These are phyloP conservation scores for Poeciliopsis turrubarensis DNA, from an alignment of 2,113 vertebrate species.

Conservation along the genomic window DNA sequence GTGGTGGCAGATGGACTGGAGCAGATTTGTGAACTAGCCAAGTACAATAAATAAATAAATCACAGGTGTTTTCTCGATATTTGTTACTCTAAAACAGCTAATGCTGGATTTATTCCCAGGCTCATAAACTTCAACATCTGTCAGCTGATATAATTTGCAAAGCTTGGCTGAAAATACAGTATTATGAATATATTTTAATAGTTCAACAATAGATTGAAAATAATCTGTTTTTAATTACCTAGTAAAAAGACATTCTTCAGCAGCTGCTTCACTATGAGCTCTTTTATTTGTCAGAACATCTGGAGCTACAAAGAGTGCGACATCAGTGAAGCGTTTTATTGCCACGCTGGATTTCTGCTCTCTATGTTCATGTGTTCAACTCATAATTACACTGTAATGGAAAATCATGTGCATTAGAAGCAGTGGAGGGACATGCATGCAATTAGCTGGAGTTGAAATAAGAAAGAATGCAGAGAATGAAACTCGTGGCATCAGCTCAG, in stretches of 20 bases:
- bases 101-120: too few relatives aligned
- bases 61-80: too few relatives aligned
- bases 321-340: neutral
- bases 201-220: neutral
- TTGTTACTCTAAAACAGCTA: too few relatives aligned
- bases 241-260: too few relatives aligned
- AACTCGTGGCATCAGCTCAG: slow-evolving; percentile 20
- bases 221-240: too few relatives aligned
- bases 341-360: neutral
- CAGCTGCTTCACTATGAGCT: too few relatives aligned
- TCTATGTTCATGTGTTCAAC: neutral
- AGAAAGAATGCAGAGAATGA: neutral
- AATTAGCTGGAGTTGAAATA: neutral
- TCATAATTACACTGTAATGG: neutral
- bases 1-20: too few relatives aligned
- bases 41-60: neutral
- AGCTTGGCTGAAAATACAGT: neutral
- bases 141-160: too few relatives aligned
- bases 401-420: neutral
- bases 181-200: neutral
- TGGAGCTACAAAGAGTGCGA: too few relatives aligned
- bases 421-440: neutral
- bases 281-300: too few relatives aligned
- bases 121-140: too few relatives aligned
- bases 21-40: neutral